These are phyloP conservation scores for Palaemon carinicauda DNA, from an alignment of 1,140 invertebrate genomes.

Conservation along the genomic window DNA sequence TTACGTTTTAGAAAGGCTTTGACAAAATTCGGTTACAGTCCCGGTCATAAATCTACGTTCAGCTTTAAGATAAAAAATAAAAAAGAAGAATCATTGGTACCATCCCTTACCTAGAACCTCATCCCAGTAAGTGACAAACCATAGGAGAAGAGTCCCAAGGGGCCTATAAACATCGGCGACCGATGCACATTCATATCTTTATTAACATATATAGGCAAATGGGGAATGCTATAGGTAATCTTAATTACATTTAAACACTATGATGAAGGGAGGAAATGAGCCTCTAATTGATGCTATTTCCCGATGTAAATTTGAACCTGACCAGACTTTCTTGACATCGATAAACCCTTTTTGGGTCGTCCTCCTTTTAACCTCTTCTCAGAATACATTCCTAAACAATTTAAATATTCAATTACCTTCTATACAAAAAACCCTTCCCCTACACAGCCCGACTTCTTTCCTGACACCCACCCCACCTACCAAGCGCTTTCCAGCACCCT, in stretches of 20 bases:
- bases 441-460: no score
- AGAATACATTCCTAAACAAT: no score
- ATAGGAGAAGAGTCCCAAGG: neutral
- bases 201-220: conserved; percentile 7
- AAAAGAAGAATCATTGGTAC: no score
- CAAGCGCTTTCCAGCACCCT: neutral
- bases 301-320: no score
- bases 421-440: neutral
- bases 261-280: neutral
- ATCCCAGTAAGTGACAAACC: conserved; percentile 9
- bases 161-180: neutral
- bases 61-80: conserved; percentile 23
- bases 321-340: no score
- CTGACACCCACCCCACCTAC: neutral
- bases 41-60: conserved; percentile 32
- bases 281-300: neutral
- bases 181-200: neutral
- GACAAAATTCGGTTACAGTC: conserved; percentile 2
- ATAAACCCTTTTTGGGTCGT: no score
- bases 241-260: neutral
- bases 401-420: neutral
- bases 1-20: neutral
- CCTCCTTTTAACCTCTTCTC: no score
- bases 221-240: neutral
- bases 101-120: neutral